Evolutionary conservation across 2,797 vertebrate species (phyloP).

Genomic region (Hozukius guyotensis): DNA sequence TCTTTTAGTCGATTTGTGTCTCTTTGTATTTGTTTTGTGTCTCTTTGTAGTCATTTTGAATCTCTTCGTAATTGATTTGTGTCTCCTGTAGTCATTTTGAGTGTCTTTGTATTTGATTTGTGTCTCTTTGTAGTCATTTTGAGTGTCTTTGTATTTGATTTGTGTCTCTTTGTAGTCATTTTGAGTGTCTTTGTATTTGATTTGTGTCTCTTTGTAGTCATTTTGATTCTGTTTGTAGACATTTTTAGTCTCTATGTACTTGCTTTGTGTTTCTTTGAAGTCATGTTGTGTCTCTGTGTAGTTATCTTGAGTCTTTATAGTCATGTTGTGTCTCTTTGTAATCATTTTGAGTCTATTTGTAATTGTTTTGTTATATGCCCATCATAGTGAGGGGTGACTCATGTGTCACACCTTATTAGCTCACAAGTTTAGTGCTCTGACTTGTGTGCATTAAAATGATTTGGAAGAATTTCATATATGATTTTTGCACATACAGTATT

Average conservation of each 20-base stretch:
- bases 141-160: no score
- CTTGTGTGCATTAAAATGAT: not conserved
- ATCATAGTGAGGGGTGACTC: not conserved
- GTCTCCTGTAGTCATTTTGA: no score
- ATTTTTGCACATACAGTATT: constrained; percentile 33
- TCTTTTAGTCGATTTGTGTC: no score
- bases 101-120: no score
- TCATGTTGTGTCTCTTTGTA: not conserved
- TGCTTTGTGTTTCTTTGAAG: not conserved
- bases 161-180: no score
- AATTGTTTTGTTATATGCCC: constrained; percentile 1
- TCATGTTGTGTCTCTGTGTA: not conserved
- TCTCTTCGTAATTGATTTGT: no score
- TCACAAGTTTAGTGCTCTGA: not conserved
- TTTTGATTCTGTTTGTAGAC: no score
- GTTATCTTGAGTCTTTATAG: not conserved
- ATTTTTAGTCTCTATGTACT: not conserved
- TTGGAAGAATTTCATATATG: not conserved
- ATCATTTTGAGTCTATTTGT: not conserved
- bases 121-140: no score
- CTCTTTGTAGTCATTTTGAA: no score
- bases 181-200: no score
- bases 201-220: no score
- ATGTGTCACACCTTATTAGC: not conserved
- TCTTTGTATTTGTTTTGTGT: no score